Evolutionary conservation across 2,888 invertebrate genomes (phyloP).

Genomic region (Xestobium rufovillosum): DNA sequence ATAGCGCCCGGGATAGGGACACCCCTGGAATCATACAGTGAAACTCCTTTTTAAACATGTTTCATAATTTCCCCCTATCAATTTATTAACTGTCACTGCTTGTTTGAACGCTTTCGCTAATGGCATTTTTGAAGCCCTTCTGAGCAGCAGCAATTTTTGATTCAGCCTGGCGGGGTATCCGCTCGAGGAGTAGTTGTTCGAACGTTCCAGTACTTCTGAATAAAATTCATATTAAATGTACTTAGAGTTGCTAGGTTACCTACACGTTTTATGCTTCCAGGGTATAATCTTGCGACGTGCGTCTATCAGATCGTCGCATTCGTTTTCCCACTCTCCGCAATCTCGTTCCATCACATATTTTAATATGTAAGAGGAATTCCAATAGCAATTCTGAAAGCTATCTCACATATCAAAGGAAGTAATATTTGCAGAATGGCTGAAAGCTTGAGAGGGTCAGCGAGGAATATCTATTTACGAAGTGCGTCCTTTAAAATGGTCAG

Average conservation of each 20-base stretch:
- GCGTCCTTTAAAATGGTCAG: constrained; percentile 43
- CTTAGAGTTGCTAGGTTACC: too few species aligned
- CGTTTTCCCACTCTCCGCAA: background rate
- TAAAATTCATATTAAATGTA: too few species aligned
- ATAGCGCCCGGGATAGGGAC: constrained; percentile 28
- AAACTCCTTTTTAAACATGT: constrained; percentile 35
- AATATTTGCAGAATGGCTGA: constrained; percentile 41
- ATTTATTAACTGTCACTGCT: constrained; percentile 30
- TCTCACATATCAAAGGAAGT: constrained; percentile 44
- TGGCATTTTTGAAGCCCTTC: too few species aligned
- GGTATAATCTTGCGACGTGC: too few species aligned
- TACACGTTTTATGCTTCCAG: too few species aligned
- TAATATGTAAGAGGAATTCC: constrained; percentile 35
- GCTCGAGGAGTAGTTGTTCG: too few species aligned
- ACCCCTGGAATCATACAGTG: constrained; percentile 39
- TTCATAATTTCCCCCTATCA: constrained; percentile 31
- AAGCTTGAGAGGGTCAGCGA: constrained; percentile 31
- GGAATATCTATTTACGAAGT: constrained; percentile 41
- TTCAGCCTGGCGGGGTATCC: too few species aligned
- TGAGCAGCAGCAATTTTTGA: too few species aligned
- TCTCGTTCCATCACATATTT: constrained; percentile 17
- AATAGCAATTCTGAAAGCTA: constrained; percentile 36
- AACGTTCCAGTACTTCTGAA: too few species aligned
- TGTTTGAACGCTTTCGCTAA: too few species aligned
- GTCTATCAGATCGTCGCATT: too few species aligned